Evolutionary conservation across 2,888 invertebrate species (phyloP).

Genomic region (Zaprionus bogoriensis): DNA sequence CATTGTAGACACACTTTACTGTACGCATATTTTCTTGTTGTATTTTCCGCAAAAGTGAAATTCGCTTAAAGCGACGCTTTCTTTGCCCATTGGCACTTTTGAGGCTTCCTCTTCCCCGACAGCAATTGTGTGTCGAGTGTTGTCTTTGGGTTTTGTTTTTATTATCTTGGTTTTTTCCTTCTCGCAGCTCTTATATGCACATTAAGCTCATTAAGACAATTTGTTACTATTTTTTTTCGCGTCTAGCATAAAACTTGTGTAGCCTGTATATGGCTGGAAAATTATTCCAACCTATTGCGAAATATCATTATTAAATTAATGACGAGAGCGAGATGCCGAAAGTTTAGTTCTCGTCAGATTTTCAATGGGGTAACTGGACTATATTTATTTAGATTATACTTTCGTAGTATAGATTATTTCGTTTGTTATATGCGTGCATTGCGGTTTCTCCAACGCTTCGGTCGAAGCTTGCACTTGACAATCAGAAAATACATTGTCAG

Average conservation of each 20-base stretch:
- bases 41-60: constrained; percentile 68
- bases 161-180: constrained; percentile 14
- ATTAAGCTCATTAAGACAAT: constrained; percentile 40
- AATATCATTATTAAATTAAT: not conserved
- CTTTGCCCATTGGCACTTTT: constrained; percentile 55
- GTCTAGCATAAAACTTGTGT: not conserved
- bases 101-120: constrained; percentile 56
- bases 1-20: no score
- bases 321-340: no score
- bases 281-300: not conserved
- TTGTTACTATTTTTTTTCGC: constrained; percentile 22
- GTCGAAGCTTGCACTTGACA: constrained; percentile 36
- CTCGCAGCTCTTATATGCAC: constrained; percentile 16
- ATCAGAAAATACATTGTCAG: constrained; percentile 47
- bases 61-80: constrained; percentile 50
- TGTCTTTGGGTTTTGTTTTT: constrained; percentile 28
- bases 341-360: no score
- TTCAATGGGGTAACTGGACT: no score
- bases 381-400: no score
- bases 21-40: constrained; percentile 1
- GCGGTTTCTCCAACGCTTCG: not conserved
- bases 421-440: not conserved
- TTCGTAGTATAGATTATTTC: not conserved
- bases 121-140: constrained; percentile 43
- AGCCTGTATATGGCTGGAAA: no score